phyloP scores from a whole-genome alignment of 2,113 vertebrate genomes.

The Procavia capensis region DNA sequence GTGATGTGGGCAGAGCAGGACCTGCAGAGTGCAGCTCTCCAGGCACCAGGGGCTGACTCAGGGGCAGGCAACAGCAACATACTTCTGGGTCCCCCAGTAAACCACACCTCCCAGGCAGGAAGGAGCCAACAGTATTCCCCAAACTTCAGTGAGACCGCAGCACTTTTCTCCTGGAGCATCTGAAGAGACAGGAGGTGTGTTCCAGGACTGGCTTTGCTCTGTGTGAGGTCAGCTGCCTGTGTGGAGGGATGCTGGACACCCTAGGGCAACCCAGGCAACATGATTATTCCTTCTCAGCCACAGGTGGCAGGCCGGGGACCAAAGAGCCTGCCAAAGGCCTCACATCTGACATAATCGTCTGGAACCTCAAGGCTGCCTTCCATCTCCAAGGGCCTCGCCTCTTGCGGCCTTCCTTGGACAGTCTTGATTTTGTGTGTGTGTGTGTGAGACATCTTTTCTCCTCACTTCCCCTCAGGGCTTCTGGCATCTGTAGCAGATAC shows the following conservation, averaged over 20 bases:
- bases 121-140: neutral
- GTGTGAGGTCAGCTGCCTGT: accelerated
- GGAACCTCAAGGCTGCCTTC: no score
- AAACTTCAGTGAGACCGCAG: neutral
- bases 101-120: no score
- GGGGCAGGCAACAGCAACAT: neutral
- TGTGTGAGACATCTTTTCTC: no score
- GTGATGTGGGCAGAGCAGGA: no score
- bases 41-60: neutral
- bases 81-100: no score
- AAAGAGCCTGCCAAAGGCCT: accelerated
- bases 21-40: no score
- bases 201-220: accelerated
- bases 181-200: accelerated
- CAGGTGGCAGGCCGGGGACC: neutral
- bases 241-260: accelerated
- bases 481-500: neutral
- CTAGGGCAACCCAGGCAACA: neutral
- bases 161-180: accelerated
- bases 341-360: neutral
- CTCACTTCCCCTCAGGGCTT: neutral
- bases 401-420: neutral
- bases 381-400: neutral
- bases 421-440: accelerated
- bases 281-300: neutral